Evolutionary conservation across 2,888 invertebrate species (phyloP), one percentile per base, ranked within the genome.

Genomic region (Temnothorax unifasciatus): DNA sequence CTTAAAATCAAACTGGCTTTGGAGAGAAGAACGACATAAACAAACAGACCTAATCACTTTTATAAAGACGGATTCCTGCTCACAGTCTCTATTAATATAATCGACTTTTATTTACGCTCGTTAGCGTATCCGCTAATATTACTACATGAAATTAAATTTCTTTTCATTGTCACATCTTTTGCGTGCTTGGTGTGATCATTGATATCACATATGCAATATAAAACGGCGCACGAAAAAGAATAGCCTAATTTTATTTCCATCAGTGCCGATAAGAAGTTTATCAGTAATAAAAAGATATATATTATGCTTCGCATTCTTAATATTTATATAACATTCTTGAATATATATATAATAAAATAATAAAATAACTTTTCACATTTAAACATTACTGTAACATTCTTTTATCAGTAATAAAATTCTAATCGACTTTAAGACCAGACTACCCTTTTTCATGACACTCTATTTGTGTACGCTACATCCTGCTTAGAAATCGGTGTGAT

Each of bases 401-500:
- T 25, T 77, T 52, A 41, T 41, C 13, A 44, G 3, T 77, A 66
- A 68, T 54, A 77, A 59, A 71, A 47, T 2, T 76, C 63, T 63
- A 69, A 59, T 69, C 15, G 44, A 34, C 9, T 50, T 21, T 21
- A 63, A 75, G 38, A 6, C 11, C 13, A 34, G 44, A 6, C 34
- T 79, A 79, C 34, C 21, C 44, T 71, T 47, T 21, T 6, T 18
- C 11, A 21, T 3, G 52, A 18, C 21, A n/a, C 25, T 25, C 13
- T n/a, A 84, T 82, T 15, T 77, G 47, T 74, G 34, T 77, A 76
- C 63, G 57, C 75, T 77, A 74, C 73, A 81, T 86, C 81, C 44
- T 84, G 59, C 75, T 84, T 81, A 79, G 59, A 83, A 87, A 89
- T 86, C 84, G 86, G 4, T 13, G 8, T 13, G 79, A 85, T 86